Evolutionary conservation across 2,888 invertebrate species (phyloP), one percentile per base, ranked within the genome.

Genomic region (Conomelus anceps): DNA sequence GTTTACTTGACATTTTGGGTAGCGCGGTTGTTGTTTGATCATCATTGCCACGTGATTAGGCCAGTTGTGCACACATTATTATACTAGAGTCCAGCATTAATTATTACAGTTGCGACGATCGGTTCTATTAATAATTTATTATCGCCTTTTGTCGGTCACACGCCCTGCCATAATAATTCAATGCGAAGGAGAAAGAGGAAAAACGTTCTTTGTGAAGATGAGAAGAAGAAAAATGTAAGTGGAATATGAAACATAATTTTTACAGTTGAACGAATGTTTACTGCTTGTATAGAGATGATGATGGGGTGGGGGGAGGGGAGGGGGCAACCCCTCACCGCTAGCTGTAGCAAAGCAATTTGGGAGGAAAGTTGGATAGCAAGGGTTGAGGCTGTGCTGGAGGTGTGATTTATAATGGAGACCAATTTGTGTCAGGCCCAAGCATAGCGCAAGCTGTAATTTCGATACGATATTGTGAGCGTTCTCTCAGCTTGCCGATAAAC

Each of bases 391-490:
- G 86, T 4, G 86, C 24, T 86, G 23, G 86, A 86, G 86, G 86
- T 86, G 24, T 86, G 86, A 86, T 86, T 86, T 86, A 86, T 86
- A 86, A 86, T 24, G 23, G 86, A 86, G 86, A 86, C 23, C 24
- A 86, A 86, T 86, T 86, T 86, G 86, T 29, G 86, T 86, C 86
- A 86, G 86, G 23, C 24, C 24, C n/a, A 29, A 29, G 24, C 86
- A 86, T 22, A 86, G 86, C 24, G 7, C 86, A 86, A 86, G 86
- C 86, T 86, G 24, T 86, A 86, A 86, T 86, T 86, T 86, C 86
- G 86, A 86, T 86, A 29, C 86, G 86, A 86, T 86, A 86, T 86
- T 86, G 86, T 86, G 86, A 86, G 86, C 29, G 86, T 29, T 23
- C 23, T 86, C 86, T 86, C 23, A 86, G 86, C n/a, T 22, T 22